Percentiles rank a stretch among this genome's conserved stretches.
These are phyloP conservation scores for Penaeus japonicus DNA, from an alignment of 1,140 invertebrate genomes.

Conservation along the genomic window DNA sequence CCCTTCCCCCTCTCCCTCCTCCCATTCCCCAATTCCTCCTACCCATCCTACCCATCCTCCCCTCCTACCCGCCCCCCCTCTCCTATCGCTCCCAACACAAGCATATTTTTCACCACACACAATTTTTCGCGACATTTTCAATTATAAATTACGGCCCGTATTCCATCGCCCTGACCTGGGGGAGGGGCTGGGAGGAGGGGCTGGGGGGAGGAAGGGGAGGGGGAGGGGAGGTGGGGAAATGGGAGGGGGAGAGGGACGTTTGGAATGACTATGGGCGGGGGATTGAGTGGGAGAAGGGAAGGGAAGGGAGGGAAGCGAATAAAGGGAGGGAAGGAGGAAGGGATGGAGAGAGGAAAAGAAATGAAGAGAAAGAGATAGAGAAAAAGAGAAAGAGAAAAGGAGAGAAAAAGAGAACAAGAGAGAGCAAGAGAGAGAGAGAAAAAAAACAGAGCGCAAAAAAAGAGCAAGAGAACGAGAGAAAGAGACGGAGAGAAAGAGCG, in stretches of 20 bases:
- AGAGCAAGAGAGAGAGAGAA: background rate
- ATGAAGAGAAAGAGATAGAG: no score
- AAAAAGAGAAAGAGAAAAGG: background rate
- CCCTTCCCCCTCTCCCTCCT: background rate
- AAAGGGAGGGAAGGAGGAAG: background rate
- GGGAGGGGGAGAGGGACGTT: no score
- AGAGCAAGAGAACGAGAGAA: background rate
- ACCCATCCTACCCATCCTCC: background rate
- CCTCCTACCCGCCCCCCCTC: background rate
- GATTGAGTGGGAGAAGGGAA: background rate
- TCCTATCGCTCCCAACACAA: background rate
- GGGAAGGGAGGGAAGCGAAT: background rate
- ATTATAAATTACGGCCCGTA: no score
- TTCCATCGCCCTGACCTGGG: no score
- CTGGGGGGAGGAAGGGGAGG: no score
- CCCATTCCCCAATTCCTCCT: no score
- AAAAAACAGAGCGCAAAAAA: background rate
- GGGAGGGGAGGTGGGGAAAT: no score
- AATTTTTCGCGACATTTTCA: no score
- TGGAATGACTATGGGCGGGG: no score
- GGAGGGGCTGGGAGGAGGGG: no score
- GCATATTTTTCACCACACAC: no score
- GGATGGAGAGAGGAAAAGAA: no score
- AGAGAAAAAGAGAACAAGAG: background rate
- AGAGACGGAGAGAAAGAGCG: background rate